phyloP scores from a whole-genome alignment of 2,113 vertebrate genomes.

The Thryonomys swinderianus region DNA sequence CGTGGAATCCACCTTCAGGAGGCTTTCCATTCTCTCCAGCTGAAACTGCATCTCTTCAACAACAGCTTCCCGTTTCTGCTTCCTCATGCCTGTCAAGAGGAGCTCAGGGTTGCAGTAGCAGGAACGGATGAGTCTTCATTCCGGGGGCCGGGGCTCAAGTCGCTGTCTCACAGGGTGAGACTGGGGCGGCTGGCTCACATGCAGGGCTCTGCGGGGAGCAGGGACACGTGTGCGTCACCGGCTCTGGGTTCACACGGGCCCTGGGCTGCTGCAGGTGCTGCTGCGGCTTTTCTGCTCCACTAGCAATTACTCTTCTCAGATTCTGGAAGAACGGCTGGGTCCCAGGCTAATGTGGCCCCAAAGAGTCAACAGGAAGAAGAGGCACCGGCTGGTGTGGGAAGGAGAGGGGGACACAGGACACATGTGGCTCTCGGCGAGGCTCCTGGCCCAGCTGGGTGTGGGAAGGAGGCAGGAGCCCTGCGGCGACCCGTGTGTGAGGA shows the following conservation, averaged over 20 bases:
- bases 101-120: neutral
- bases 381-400: neutral
- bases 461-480: neutral
- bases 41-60: neutral
- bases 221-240: accelerated
- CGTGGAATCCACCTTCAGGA: neutral
- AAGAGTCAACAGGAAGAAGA: neutral
- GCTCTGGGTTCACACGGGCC: neutral
- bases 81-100: too few species aligned
- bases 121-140: neutral
- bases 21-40: neutral
- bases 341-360: neutral
- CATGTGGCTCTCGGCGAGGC: neutral
- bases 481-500: neutral
- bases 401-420: neutral
- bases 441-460: neutral
- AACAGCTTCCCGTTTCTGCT: neutral
- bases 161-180: neutral
- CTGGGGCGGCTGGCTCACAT: neutral
- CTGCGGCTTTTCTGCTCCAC: neutral
- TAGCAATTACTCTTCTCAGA: neutral
- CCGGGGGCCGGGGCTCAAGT: accelerated
- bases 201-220: neutral
- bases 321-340: neutral
- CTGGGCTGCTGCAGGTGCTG: neutral